Base-by-base conservation (phyloP, 1,140 invertebrate genomes). In the Delia radicum region DNA sequence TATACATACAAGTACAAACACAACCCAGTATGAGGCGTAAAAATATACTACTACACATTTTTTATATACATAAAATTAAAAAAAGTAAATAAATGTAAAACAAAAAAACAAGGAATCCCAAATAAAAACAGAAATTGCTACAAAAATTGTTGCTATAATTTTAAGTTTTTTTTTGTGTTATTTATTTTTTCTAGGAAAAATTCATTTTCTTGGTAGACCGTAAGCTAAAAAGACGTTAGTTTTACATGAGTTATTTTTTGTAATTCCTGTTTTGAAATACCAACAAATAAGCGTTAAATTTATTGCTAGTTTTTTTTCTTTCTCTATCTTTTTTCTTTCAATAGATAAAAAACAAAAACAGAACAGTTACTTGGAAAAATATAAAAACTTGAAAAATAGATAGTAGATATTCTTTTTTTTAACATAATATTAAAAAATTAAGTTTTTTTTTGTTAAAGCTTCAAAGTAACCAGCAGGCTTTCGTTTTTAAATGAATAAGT, bases 221-320 rank as follows among this genome's bases (percentile, higher is more conserved):
- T 31, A 67, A 67, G 63, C 63, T 18, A 31, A 67, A 31, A 67
- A 67, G 63, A 67, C 28, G 63, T 67, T 67, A 67, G 63, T 67
- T 69, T 37, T 69, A 21, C 15, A 69, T 18, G 31, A 33, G n/a
- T 33, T 69, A 33, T 69, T 69, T 31, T 33, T 21, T 3, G n/a
- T 24, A 55, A n/a, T 42, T 5, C 26, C 62, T 42, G 15, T 46
- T 28, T 15, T 15, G 62, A 46, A 31, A 26, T 33, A 71, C 67
- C 62, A 55, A 62, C 65, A 75, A 75, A 75, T 75, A 75, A 75
- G 74, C 74, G 15, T 75, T 26, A 71, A 75, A 75, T 75, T 75
- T 75, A 75, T 75, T 75, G 67, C 74, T 27, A 18, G 37, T 61
- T 28, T 13, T 72, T 28, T 75, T 71, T n/a, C n/a, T n/a, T n/a